Conservation (phyloP, 1,140 invertebrate species). For the Drosophila nasuta region DNA sequence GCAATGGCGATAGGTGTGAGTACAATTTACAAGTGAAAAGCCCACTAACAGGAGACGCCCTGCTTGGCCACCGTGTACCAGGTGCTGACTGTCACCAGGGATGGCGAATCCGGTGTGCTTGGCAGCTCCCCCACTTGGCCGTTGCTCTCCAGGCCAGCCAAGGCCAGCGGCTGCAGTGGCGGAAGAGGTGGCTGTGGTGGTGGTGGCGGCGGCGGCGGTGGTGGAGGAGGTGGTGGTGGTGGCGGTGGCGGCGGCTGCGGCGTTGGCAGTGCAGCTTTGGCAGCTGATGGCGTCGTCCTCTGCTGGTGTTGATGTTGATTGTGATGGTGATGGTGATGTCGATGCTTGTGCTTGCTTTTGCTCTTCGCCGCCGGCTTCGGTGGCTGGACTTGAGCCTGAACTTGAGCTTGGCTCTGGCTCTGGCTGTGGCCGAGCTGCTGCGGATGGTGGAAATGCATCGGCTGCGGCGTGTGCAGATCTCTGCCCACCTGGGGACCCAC, state of each 20-base stretch:
- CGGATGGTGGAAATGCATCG: constrained; percentile 80
- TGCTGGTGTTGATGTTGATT: too few species aligned
- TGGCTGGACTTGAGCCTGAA: background rate
- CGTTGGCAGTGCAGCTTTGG: too few species aligned
- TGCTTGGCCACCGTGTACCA: constrained; percentile 85
- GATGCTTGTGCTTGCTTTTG: constrained; percentile 41
- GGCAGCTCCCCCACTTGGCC: constrained; percentile 22
- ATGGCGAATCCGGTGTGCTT: constrained; percentile 77
- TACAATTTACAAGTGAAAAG: constrained; percentile 8
- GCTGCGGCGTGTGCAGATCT: constrained; percentile 69
- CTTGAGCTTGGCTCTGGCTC: constrained; percentile 4
- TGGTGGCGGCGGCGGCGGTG: constrained; percentile 13
- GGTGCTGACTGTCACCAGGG: constrained; percentile 81
- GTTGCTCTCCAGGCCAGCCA: constrained; percentile 8
- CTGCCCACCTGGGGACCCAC: constrained; percentile 78
- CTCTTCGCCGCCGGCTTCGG: constrained; percentile 34
- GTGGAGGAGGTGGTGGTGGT: background rate
- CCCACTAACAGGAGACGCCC: constrained; percentile 75
- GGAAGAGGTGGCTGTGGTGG: constrained; percentile 7
- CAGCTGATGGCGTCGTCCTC: too few species aligned
- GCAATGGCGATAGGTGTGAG: background rate
- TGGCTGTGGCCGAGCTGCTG: constrained; percentile 57
- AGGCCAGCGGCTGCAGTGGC: constrained; percentile 17
- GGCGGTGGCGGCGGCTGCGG: constrained; percentile 1
- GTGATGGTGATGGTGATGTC: background rate